phyloP scores from a whole-genome alignment of 2,888 invertebrate genomes.

The Pachycephus smyrnensis region DNA sequence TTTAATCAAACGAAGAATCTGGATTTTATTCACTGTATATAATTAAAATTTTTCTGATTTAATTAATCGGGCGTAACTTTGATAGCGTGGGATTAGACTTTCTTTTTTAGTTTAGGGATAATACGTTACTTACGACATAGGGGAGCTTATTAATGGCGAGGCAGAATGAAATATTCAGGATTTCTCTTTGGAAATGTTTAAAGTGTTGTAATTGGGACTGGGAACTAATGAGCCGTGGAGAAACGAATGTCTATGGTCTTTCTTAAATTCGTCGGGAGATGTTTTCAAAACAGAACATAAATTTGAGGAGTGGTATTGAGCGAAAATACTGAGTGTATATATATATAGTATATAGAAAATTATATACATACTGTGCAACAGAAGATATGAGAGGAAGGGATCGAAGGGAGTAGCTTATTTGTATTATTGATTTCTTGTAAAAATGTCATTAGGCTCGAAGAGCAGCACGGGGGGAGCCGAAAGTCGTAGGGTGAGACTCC shows the following conservation, averaged over 20 bases:
- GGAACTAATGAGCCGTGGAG: too few species aligned
- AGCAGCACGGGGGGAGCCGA: conserved; percentile 1
- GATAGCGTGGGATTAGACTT: not conserved
- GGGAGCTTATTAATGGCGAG: too few species aligned
- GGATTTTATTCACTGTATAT: not conserved
- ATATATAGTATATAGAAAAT: not conserved
- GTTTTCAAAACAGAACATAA: too few species aligned
- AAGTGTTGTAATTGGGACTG: too few species aligned
- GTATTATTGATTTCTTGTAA: conserved; percentile 27
- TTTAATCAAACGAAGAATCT: not conserved
- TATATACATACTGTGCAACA: not conserved
- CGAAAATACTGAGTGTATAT: too few species aligned
- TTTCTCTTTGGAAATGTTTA: not conserved
- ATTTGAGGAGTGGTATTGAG: too few species aligned
- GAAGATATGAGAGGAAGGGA: not conserved
- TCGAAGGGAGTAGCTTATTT: conserved; percentile 3
- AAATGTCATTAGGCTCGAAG: conserved; percentile 30
- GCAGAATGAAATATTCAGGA: too few species aligned
- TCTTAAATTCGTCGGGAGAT: too few species aligned
- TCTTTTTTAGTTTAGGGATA: too few species aligned
- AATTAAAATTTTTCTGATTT: not conserved
- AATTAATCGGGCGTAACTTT: not conserved
- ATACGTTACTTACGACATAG: too few species aligned
- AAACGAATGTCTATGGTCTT: too few species aligned
- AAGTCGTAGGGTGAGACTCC: not conserved